A percentile compares a stretch with the other conserved stretches of the same genome.
Evolutionary conservation across 2,888 invertebrate species (phyloP).

Genomic region (Pristionchus arcanus): DNA sequence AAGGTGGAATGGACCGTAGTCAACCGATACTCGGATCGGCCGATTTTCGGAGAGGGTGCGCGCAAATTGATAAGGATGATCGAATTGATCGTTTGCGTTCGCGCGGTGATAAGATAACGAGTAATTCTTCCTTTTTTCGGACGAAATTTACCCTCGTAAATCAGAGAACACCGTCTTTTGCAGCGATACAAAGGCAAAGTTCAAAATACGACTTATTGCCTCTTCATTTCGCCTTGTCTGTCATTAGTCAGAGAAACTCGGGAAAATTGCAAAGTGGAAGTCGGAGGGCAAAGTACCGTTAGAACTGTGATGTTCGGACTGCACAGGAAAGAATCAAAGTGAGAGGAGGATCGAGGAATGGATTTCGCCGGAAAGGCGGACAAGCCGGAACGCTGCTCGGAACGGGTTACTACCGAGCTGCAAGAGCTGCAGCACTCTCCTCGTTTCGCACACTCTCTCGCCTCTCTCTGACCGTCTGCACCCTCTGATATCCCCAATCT

Average conservation of each 20-base stretch:
- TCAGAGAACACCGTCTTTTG: neutral
- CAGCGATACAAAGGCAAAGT: neutral
- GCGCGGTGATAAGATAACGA: neutral
- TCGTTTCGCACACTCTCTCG: neutral
- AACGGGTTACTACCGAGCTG: neutral
- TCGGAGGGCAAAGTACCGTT: neutral
- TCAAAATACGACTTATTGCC: no score
- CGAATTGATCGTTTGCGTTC: neutral
- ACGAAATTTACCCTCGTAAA: neutral
- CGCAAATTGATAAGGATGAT: constrained; percentile 13
- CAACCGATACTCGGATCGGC: neutral
- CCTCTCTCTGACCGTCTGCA: neutral
- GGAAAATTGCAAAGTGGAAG: neutral
- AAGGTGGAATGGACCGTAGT: neutral
- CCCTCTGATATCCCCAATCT: neutral
- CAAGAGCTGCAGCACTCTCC: constrained; percentile 3
- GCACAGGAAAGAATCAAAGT: neutral
- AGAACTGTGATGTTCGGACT: neutral
- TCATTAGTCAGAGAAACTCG: neutral
- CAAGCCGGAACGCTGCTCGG: neutral
- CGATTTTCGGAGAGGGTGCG: constrained; percentile 7
- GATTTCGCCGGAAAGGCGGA: neutral
- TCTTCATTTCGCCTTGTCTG: neutral
- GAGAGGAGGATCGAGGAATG: neutral
- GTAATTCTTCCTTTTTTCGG: neutral